Percentiles rank a stretch among this genome's conserved stretches.
Conservation (phyloP, 1,140 invertebrate genomes). For the Rhyacophila brunnea region DNA sequence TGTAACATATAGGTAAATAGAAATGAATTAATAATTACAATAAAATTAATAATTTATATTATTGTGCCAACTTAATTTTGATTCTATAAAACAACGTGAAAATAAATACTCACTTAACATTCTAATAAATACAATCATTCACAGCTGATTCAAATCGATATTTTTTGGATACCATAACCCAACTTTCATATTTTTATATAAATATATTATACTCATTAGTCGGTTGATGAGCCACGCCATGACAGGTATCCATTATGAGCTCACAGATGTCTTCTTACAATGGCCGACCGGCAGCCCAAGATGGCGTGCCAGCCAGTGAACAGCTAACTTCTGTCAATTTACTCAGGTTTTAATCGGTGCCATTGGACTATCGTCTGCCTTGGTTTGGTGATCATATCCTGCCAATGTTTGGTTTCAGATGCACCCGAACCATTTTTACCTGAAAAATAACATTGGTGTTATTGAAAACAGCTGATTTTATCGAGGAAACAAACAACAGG, state of each 20-base stretch:
- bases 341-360: constrained; percentile 86
- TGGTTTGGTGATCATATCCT: constrained; percentile 95
- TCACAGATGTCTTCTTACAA: neutral
- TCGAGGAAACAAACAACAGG: too few species aligned
- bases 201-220: neutral
- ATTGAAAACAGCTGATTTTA: too few species aligned
- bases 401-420: constrained; percentile 91
- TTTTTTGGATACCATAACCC: neutral
- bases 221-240: neutral
- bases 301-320: constrained; percentile 21
- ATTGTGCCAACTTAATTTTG: neutral
- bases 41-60: neutral
- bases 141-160: constrained; percentile 1
- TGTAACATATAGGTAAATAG: neutral
- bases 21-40: neutral
- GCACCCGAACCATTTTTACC: constrained; percentile 89
- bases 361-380: constrained; percentile 89
- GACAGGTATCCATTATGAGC: neutral
- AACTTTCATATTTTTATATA: neutral
- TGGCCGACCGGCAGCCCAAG: neutral
- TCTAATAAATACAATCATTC: neutral
- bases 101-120: neutral
- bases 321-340: constrained; percentile 42
- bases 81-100: neutral
- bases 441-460: too few species aligned